These are phyloP conservation scores for Leistus spinibarbis DNA, from an alignment of 2,888 invertebrate species.

Conservation along the genomic window DNA sequence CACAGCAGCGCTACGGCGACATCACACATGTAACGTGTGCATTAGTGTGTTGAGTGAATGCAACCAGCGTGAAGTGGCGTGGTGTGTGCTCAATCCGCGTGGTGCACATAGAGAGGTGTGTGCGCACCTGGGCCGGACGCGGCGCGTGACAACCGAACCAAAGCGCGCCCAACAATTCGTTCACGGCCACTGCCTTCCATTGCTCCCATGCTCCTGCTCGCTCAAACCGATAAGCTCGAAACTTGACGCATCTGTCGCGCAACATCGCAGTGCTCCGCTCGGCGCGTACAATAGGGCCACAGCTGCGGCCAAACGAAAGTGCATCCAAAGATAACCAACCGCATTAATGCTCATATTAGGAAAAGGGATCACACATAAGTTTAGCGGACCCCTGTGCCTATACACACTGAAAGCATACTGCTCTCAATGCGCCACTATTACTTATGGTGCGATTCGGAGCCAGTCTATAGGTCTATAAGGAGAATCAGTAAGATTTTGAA, in stretches of 20 bases:
- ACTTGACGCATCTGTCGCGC: background rate
- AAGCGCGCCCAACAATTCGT: background rate
- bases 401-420: too few species aligned
- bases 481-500: too few species aligned
- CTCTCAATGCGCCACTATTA: too few species aligned
- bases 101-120: background rate
- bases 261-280: background rate
- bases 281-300: background rate
- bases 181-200: background rate
- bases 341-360: background rate
- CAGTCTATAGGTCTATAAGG: too few species aligned
- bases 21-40: background rate
- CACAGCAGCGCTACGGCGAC: background rate
- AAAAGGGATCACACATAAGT: background rate
- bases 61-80: background rate
- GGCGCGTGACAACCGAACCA: background rate
- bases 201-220: background rate
- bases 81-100: background rate
- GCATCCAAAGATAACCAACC: background rate
- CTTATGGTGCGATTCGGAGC: too few species aligned
- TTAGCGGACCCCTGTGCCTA: too few species aligned
- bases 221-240: background rate
- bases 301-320: background rate
- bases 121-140: background rate
- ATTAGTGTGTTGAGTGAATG: too few species aligned